Conservation (phyloP, 2,888 invertebrate species). For the Phytoseiulus persimilis region DNA sequence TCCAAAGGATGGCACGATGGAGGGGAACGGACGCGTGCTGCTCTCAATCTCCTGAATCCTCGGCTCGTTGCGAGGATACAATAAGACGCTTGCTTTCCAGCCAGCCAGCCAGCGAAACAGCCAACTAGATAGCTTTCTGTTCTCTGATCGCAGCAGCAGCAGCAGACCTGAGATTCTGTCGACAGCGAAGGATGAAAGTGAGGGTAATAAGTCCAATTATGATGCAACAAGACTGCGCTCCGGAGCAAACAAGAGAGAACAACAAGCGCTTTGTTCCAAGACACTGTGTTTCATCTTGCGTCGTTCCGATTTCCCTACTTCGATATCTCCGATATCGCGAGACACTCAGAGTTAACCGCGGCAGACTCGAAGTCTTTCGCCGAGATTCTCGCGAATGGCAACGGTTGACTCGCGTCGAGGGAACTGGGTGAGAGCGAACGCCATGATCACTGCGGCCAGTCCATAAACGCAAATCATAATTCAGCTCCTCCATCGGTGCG, state of each 20-base stretch:
- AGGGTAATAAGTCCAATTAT: not conserved
- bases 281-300: no score
- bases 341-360: no score
- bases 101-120: not conserved
- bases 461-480: not conserved
- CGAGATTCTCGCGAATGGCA: not conserved
- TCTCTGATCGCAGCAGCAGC: not conserved
- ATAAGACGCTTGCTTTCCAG: not conserved
- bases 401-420: no score
- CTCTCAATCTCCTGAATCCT: not conserved
- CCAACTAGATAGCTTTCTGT: not conserved
- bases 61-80: not conserved
- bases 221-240: not conserved
- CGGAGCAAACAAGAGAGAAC: not conserved
- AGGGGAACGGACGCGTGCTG: not conserved
- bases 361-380: no score
- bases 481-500: not conserved
- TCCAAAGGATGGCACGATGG: not conserved
- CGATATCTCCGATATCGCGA: no score
- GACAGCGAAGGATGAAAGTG: not conserved
- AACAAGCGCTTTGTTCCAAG: no score
- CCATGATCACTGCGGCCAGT: not conserved
- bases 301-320: no score
- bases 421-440: no score
- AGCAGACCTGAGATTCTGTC: not conserved